Evolutionary conservation across 2,888 invertebrate genomes (phyloP).

Genomic region (Rhabditophanes sp.): DNA sequence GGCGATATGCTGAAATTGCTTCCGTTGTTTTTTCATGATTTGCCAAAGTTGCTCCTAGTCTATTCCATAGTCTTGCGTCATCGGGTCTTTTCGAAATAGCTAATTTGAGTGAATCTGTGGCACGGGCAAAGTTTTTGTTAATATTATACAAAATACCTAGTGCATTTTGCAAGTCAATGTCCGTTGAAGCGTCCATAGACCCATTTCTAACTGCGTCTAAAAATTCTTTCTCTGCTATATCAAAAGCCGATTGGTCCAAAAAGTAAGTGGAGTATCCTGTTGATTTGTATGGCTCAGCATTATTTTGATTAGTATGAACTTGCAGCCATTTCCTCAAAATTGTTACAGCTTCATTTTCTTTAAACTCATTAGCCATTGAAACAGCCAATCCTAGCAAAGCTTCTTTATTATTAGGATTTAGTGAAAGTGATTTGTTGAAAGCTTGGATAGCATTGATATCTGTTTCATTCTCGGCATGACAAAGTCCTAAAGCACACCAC

Average conservation of each 20-base stretch:
- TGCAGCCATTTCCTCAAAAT: conserved; percentile 53
- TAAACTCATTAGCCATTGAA: conserved; percentile 85
- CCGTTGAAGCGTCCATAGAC: conserved; percentile 12
- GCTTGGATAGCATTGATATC: conserved; percentile 83
- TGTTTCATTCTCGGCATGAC: conserved; percentile 93
- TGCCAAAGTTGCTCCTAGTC: conserved; percentile 85
- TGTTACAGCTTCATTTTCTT: conserved; percentile 71
- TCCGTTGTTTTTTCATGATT: conserved; percentile 85
- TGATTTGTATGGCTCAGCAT: conserved; percentile 1
- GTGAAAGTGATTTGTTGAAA: conserved; percentile 54
- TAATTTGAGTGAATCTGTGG: conserved; percentile 81
- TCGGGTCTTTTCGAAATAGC: conserved; percentile 67
- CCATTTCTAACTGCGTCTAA: conserved; percentile 21
- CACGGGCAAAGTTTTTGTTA: conserved; percentile 81
- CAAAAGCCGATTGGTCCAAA: too few species aligned
- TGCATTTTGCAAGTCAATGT: conserved; percentile 50
- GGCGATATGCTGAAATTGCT: conserved; percentile 84
- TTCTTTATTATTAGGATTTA: conserved; percentile 28
- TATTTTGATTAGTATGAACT: conserved; percentile 8
- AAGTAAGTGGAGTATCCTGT: conserved; percentile 1
- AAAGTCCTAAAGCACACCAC: conserved; percentile 64
- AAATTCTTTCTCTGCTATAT: conserved; percentile 26
- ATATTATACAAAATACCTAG: conserved; percentile 77
- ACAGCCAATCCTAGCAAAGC: conserved; percentile 80
- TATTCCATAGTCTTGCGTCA: conserved; percentile 86